Evolutionary conservation across 2,113 vertebrate genomes (phyloP), one percentile per base, ranked within the genome.

Genomic region (Irena cyanogastra): DNA sequence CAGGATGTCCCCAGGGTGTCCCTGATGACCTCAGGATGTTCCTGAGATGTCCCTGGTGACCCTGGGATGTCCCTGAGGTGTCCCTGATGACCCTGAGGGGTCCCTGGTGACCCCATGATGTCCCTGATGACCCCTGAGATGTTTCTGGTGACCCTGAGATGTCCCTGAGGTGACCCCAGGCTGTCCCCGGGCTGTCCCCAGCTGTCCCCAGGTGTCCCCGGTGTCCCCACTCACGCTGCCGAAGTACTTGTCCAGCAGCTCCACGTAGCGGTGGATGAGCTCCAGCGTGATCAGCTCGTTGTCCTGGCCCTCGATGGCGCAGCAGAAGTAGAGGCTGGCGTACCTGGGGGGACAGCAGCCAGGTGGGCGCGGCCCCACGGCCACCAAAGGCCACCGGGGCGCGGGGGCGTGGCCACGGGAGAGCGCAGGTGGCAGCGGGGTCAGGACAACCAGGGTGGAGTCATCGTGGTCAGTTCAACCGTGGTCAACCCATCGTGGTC

Each of bases 241-340:
- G 47, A 99, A 99, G 95, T 99, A 99, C 91, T 99, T 99, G 98
- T 99, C 99, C 83, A 99, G 97, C 45, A 99, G 98, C 95, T 99
- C 99, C 39, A 99, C 99, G 4, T 99, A 99, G 95, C 99, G 98
- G 71, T 99, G 99, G 97, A 99, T 99, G 79, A 99, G 97, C 95
- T 99, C 99, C 96, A 99, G 96, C 0, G 99, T 99, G 97, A 99
- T 98, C 72, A 99, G 98, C 93, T 99, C 99, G 27, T 99, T 99
- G 98, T 99, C 99, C 91, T 99, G 99, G 85, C 99, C 98, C 94
- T 99, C 99, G 10, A 99, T 98, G 33, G 99, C 99, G 23, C 99
- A 99, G 94, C 99, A 99, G 98, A 99, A 99, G 95, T 99, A 99
- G 42, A 99, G 97, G 92, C 99, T 99, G 96, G 99, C 99, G 10